Base-by-base conservation (phyloP, 2,888 invertebrate species). In the Platycheirus rosarum region DNA sequence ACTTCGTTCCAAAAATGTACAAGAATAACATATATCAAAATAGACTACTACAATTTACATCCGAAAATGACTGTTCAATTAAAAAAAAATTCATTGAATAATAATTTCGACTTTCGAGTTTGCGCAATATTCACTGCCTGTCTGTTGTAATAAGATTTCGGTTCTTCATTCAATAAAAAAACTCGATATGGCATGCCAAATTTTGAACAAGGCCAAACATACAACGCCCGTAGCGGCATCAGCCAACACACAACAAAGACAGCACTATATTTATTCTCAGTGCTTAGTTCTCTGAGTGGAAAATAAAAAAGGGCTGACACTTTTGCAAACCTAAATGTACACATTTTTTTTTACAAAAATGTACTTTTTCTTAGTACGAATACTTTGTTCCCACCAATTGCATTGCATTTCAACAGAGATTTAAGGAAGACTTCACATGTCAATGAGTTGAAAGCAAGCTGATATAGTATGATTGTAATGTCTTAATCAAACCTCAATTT, bases 81-180 rank as follows among this genome's bases (percentile, higher is more conserved):
- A n/a, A n/a, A n/a, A n/a, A n/a, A 70, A 84, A 84, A 85, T 85
- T 85, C 85, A 85, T 85, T 85, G 85, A 85, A 84, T 82, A 85
- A 79, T 73, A 75, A 63, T 14, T 65, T 46, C 73, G 75, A 62
- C 20, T n/a, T n/a, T 11, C 11, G 73, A 84, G 68, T 53, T 32
- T 82, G 85, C 85, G 85, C 85, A 77, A 63, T 77, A 13, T 48
- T 32, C 35, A 35, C 46, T 32, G 20, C n/a, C n/a, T n/a, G n/a
- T n/a, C n/a, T 42, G 49, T 65, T 57, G 40, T 48, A 20, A 53
- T 29, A 35, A 4, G 49, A 46, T 46, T 29, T 62, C 40, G 63
- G 57, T 55, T 55, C 35, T 82, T 70, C 74, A 82, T 75, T 84
- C 74, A 79, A 42, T 65, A 57, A 68, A 71, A 70, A 65, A 73